These are phyloP conservation scores for Stomatorhinus ivindoensis DNA, from an alignment of 2,113 vertebrate species.

Conservation along the genomic window DNA sequence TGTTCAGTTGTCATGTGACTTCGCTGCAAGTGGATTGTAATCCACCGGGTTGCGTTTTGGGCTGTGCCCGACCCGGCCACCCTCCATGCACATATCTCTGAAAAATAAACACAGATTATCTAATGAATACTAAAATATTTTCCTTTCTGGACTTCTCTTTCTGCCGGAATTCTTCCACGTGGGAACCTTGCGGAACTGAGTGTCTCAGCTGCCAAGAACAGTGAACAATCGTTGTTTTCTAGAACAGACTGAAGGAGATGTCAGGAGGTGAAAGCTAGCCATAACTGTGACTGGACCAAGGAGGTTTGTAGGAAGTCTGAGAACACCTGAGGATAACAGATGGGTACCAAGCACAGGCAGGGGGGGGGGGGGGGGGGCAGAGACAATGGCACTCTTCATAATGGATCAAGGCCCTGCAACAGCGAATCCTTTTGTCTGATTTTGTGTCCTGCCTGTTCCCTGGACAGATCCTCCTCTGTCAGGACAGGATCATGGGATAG, in stretches of 20 bases:
- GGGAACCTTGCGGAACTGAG: not conserved
- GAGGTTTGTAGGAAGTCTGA: conserved; percentile 5
- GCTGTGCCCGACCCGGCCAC: not conserved
- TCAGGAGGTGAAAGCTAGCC: not conserved
- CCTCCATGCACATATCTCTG: not conserved
- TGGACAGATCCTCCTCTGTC: conserved; percentile 13
- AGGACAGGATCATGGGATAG: not conserved
- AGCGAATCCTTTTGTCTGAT: not conserved
- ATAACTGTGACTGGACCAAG: not conserved
- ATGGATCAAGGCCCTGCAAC: conserved; percentile 9
- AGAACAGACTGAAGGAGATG: not conserved
- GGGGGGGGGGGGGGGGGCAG: not conserved
- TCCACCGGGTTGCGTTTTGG: not conserved
- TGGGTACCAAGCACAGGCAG: not conserved
- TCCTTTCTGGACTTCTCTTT: not conserved
- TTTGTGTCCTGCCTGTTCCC: not conserved
- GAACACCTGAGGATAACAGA: conserved; percentile 12
- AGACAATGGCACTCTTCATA: conserved; percentile 7
- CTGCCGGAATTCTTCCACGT: not conserved
- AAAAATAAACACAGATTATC: not conserved
- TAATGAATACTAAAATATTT: not conserved
- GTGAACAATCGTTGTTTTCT: not conserved
- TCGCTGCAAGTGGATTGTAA: not conserved
- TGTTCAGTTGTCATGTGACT: not conserved
- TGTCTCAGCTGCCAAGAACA: not conserved